A percentile compares a stretch with the other conserved stretches of the same genome.
phyloP scores from a whole-genome alignment of 2,113 vertebrate genomes.

The Synchiropus splendidus region DNA sequence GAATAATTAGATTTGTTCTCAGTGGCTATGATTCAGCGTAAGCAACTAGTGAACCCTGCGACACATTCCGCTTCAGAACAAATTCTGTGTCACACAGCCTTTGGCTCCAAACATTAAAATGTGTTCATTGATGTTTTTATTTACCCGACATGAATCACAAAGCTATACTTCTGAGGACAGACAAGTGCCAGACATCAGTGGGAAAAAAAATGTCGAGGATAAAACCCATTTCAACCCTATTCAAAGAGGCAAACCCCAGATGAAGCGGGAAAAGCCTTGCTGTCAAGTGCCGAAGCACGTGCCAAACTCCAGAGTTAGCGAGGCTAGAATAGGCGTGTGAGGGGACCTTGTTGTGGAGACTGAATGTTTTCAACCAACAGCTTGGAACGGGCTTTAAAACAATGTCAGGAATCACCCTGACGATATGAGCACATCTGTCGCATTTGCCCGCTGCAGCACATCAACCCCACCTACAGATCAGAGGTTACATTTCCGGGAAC shows the following conservation, averaged over 20 bases:
- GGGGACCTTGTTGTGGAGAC: no score
- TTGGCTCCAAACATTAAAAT: slow-evolving; percentile 17
- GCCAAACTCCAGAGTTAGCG: no score
- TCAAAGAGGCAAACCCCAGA: slow-evolving; percentile 17
- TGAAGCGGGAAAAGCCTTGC: slow-evolving; percentile 2
- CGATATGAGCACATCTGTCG: no score
- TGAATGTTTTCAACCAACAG: no score
- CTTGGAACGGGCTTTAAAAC: no score
- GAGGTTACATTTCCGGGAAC: slow-evolving; percentile 18
- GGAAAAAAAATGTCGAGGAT: slow-evolving; percentile 20
- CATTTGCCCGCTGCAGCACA: no score
- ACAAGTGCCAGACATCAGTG: slow-evolving; percentile 17
- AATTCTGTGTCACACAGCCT: slow-evolving; percentile 10
- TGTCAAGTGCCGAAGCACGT: no score
- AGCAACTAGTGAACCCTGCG: no score
- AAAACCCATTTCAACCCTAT: slow-evolving; percentile 15
- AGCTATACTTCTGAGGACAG: slow-evolving; percentile 18
- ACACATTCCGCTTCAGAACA: no score
- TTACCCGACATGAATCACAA: slow-evolving; percentile 21
- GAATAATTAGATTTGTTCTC: slow-evolving; percentile 1
- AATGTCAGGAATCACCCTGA: no score
- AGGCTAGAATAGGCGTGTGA: no score
- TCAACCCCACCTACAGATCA: slow-evolving; percentile 9
- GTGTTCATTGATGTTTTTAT: slow-evolving; percentile 14
- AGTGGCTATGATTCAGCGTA: no score